Evolutionary conservation across 2,888 invertebrate species (phyloP).

Genomic region (Pyrrhia umbra): DNA sequence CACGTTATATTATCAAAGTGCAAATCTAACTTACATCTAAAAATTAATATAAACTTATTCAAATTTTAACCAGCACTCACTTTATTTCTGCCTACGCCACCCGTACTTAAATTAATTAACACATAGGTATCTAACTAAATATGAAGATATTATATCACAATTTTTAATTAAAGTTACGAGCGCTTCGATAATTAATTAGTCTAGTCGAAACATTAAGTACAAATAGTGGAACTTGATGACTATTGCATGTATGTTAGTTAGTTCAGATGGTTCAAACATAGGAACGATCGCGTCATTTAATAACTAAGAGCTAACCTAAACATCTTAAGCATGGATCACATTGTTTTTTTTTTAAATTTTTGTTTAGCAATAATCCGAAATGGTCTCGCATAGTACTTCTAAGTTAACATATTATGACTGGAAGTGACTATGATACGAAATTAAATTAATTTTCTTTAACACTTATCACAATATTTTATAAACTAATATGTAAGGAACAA

Average conservation of each 20-base stretch:
- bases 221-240: constrained; percentile 79
- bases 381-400: constrained; percentile 81
- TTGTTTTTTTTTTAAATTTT: constrained; percentile 77
- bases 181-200: constrained; percentile 73
- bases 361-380: constrained; percentile 75
- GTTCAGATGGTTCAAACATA: constrained; percentile 80
- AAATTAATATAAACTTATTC: constrained; percentile 44
- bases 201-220: constrained; percentile 84
- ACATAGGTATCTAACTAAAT: constrained; percentile 69
- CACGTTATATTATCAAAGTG: constrained; percentile 59
- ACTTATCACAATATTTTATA: constrained; percentile 87
- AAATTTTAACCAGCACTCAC: constrained; percentile 53
- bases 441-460: constrained; percentile 81
- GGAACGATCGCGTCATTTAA: constrained; percentile 83
- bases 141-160: constrained; percentile 86
- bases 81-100: constrained; percentile 67
- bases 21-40: constrained; percentile 54
- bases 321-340: constrained; percentile 82
- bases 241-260: constrained; percentile 76
- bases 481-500: constrained; percentile 83
- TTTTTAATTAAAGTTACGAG: constrained; percentile 78
- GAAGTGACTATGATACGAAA: constrained; percentile 89
- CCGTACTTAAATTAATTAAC: constrained; percentile 75
- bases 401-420: constrained; percentile 89
- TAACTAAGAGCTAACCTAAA: constrained; percentile 76